Base-by-base conservation (phyloP, 2,113 vertebrate species). In the Xenopus borealis region DNA sequence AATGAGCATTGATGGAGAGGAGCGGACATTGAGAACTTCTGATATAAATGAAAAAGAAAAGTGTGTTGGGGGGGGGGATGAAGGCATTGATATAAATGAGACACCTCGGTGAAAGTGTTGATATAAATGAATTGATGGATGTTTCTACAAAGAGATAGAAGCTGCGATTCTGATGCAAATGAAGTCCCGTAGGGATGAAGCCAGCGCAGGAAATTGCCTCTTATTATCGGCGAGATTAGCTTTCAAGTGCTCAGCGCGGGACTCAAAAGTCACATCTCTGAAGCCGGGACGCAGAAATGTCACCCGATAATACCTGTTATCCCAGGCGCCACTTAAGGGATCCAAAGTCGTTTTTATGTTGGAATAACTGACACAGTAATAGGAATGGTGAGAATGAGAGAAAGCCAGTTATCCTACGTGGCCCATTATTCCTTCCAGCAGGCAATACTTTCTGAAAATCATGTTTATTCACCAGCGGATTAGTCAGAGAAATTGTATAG, bases 71-170 rank as follows among this genome's bases (percentile, higher is more conserved):
- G 46, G 13, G 46, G 30, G 30, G 7, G 7, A 33, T 33, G 30
- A 33, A 33, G 7, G 59, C 44, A 23, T 46, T 46, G 69, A 71
- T 62, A 62, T 62, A 71, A 71, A 71, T 44, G 52, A 46, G 55
- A 46, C 8, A 4, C 8, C 19, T 53, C 55, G 12, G 69, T 40
- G 44, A 71, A 23, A 50, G 61, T 45, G 62, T 44, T 19, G 71
- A 63, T 13, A 72, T 20, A 72, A 72, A 72, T 72, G 46, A 72
- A 65, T 13, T 65, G 71, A 72, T 64, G 50, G 71, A 72, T 65
- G 71, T 65, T 72, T 72, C 62, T 23, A 65, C 62, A 57, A 72
- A 55, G 62, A 55, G 12, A 64, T 2, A 65, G 71, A 64, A 18
- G 40, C 27, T 11, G 62, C 40, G 30, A 72, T 72, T 65, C 50